A percentile compares a stretch with the other conserved stretches of the same genome.
phyloP scores from a whole-genome alignment of 2,113 vertebrate genomes.

The Myiozetetes cayanensis region DNA sequence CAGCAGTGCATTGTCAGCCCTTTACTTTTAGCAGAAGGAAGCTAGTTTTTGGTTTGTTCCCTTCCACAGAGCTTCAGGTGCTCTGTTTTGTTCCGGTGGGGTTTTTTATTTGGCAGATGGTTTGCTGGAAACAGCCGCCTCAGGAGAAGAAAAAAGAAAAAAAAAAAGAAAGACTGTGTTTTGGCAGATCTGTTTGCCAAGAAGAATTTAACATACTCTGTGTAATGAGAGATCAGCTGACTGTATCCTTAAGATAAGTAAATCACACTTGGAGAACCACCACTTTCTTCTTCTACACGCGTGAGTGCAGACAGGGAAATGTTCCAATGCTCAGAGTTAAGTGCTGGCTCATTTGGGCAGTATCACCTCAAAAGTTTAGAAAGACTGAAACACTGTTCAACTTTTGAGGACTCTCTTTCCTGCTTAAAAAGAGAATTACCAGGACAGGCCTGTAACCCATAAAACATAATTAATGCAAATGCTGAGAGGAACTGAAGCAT shows the following conservation, averaged over 20 bases:
- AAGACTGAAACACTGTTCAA: not conserved
- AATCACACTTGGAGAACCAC: not conserved
- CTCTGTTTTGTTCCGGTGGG: not conserved
- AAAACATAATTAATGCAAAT: constrained; percentile 37
- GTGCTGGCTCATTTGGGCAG: not conserved
- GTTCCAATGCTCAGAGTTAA: not conserved
- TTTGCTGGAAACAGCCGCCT: not conserved
- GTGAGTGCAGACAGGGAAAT: not conserved
- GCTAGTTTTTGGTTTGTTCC: not conserved
- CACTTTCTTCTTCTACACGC: not conserved
- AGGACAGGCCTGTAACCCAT: not conserved
- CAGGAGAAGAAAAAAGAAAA: not conserved
- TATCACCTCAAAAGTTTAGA: not conserved
- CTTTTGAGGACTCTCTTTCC: not conserved
- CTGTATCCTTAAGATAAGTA: not conserved
- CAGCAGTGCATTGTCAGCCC: not conserved
- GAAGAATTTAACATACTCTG: not conserved
- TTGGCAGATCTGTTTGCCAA: not conserved
- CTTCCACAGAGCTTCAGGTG: constrained; percentile 17
- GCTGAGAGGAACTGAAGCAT: constrained; percentile 36
- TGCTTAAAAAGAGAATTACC: constrained; percentile 11
- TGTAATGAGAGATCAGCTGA: not conserved
- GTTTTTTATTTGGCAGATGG: constrained; percentile 5
- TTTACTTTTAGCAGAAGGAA: not conserved
- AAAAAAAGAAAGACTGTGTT: not conserved